Evolutionary conservation across 2,888 invertebrate genomes (phyloP).

Genomic region (Xanthostigma xanthostigma): DNA sequence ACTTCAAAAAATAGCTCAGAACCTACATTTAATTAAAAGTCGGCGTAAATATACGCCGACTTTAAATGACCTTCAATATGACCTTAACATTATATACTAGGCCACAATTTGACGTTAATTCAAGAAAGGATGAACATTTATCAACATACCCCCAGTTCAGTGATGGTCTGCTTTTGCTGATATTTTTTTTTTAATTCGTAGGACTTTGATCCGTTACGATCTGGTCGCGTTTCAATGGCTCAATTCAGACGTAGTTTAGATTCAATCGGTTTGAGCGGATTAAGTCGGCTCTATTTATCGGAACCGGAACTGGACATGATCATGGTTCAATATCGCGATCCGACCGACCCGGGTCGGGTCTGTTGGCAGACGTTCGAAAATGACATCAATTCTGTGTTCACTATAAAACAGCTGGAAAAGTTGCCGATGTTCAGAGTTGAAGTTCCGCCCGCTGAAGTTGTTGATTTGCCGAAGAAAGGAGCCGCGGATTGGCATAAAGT

Average conservation of each 20-base stretch:
- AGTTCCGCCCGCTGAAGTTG: slow-evolving; percentile 37
- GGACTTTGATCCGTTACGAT: slow-evolving; percentile 53
- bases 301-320: slow-evolving; percentile 46
- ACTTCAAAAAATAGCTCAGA: too few species aligned
- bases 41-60: too few species aligned
- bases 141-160: neutral
- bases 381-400: slow-evolving; percentile 53
- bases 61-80: too few species aligned
- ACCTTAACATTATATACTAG: too few species aligned
- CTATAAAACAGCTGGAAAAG: slow-evolving; percentile 18
- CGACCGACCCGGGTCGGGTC: slow-evolving; percentile 48
- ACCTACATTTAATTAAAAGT: too few species aligned
- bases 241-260: slow-evolving; percentile 59
- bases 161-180: neutral
- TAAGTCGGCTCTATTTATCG: slow-evolving; percentile 38
- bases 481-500: slow-evolving; percentile 32
- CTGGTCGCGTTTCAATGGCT: slow-evolving; percentile 50
- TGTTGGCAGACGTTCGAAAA: slow-evolving; percentile 66
- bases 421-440: slow-evolving; percentile 37
- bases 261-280: slow-evolving; percentile 43
- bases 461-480: slow-evolving; percentile 32
- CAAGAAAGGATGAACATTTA: neutral
- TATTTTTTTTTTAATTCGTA: slow-evolving; percentile 18
- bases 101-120: too few species aligned
- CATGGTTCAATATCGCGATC: slow-evolving; percentile 52